A percentile compares a stretch with the other conserved stretches of the same genome.
Evolutionary conservation across 2,113 vertebrate species (phyloP).

Genomic region (Peromyscus californicus): DNA sequence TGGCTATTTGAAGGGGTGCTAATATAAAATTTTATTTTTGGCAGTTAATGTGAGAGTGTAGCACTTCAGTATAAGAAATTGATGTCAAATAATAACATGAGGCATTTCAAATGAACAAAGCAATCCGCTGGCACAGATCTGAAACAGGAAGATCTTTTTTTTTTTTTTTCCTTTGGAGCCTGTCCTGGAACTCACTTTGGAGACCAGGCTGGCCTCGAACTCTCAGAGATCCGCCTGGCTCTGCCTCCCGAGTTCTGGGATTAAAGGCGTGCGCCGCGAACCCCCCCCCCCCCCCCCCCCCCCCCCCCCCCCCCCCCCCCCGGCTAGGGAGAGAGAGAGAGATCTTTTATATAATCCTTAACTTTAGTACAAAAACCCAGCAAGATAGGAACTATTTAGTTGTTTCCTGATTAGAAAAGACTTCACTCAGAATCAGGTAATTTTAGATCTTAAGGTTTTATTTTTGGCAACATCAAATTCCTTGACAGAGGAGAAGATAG

Average conservation of each 20-base stretch:
- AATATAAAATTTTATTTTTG: conserved; percentile 43
- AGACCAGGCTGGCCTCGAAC: no score
- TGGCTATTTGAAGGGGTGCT: conserved; percentile 13
- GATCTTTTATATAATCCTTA: conserved; percentile 61
- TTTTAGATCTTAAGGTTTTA: conserved; percentile 59
- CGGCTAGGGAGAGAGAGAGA: background rate
- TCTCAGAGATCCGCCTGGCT: no score
- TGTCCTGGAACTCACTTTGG: no score
- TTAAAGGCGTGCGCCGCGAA: no score
- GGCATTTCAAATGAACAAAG: conserved; percentile 55
- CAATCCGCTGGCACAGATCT: conserved; percentile 10
- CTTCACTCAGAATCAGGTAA: conserved; percentile 58
- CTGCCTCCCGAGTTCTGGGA: no score
- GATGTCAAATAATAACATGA: conserved; percentile 51
- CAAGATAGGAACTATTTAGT: conserved; percentile 44
- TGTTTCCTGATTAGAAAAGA: conserved; percentile 54
- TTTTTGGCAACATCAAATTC: conserved; percentile 54
- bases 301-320: no score
- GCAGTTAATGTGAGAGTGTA: conserved; percentile 20
- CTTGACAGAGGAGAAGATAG: conserved; percentile 42
- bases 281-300: no score
- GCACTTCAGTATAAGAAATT: conserved; percentile 63
- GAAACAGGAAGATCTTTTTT: conserved; percentile 27
- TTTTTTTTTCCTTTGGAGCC: no score
- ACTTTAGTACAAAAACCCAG: conserved; percentile 51